Conservation (phyloP, 2,888 invertebrate species). For the Fissipunctia ypsillon region DNA sequence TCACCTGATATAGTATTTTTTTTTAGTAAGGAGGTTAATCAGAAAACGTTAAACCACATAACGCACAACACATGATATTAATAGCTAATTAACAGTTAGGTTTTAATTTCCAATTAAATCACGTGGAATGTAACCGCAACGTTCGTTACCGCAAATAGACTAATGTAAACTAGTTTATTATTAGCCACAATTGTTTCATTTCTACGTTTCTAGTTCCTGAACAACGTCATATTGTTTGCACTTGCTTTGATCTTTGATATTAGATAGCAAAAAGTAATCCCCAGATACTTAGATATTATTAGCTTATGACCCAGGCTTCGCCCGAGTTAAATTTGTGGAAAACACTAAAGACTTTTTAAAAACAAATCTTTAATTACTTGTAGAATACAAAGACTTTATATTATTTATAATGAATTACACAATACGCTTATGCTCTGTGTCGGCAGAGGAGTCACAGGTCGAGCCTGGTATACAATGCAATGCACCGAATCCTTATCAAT, state of each 20-base stretch:
- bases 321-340: too few species aligned
- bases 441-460: too few species aligned
- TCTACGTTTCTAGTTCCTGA: neutral
- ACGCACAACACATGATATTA: constrained; percentile 11
- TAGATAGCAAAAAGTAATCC: neutral
- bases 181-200: neutral
- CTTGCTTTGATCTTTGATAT: neutral
- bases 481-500: too few species aligned
- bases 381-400: too few species aligned
- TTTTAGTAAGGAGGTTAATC: too few species aligned
- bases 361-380: too few species aligned
- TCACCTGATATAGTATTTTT: too few species aligned
- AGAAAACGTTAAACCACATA: constrained; percentile 5
- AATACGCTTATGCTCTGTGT: too few species aligned
- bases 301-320: neutral
- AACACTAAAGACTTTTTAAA: too few species aligned
- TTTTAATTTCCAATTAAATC: constrained; percentile 39
- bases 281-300: neutral
- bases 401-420: too few species aligned
- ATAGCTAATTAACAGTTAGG: constrained; percentile 20
- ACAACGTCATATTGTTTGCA: neutral
- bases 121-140: constrained; percentile 19
- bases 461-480: too few species aligned
- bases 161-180: neutral
- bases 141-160: constrained; percentile 16